A percentile compares a stretch with the other conserved stretches of the same genome.
These are phyloP conservation scores for Heloderma charlesbogerti DNA, from an alignment of 2,113 vertebrate species.

Conservation along the genomic window DNA sequence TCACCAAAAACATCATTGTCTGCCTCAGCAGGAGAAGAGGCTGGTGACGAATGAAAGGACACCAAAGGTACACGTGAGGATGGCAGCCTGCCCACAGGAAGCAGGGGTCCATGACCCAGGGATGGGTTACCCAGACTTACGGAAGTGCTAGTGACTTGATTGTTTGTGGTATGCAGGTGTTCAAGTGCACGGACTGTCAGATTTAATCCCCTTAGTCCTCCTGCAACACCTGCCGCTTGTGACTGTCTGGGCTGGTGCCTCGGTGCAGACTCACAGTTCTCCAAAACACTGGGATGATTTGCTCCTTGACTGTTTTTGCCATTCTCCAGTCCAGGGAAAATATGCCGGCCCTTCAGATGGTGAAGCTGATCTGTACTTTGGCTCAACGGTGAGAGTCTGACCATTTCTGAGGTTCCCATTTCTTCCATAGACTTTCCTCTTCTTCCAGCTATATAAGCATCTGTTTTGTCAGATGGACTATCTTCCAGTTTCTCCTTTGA, in stretches of 20 bases:
- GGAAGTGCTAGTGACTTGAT: background rate
- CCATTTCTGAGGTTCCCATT: slow-evolving; percentile 62
- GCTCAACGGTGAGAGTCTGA: slow-evolving; percentile 67
- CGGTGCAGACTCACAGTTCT: background rate
- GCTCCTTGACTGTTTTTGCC: background rate
- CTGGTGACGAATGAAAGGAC: background rate
- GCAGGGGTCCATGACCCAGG: background rate
- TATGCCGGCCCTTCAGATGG: slow-evolving; percentile 37
- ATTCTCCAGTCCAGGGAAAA: slow-evolving; percentile 22
- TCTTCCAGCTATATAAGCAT: background rate
- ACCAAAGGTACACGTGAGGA: background rate
- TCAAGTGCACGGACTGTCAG: background rate
- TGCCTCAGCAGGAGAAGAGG: background rate
- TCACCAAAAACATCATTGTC: slow-evolving; percentile 4
- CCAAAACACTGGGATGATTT: background rate
- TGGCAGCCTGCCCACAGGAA: background rate
- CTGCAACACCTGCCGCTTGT: background rate
- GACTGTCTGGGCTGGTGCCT: slow-evolving; percentile 30
- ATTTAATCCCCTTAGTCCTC: background rate
- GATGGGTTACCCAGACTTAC: background rate
- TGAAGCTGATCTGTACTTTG: slow-evolving; percentile 81
- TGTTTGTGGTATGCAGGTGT: slow-evolving; percentile 8
- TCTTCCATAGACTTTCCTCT: slow-evolving; percentile 84
- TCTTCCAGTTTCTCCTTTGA: background rate
- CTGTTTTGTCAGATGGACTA: background rate